These are phyloP conservation scores for Conus ventricosus DNA, from an alignment of 1,140 invertebrate genomes.

Conservation along the genomic window DNA sequence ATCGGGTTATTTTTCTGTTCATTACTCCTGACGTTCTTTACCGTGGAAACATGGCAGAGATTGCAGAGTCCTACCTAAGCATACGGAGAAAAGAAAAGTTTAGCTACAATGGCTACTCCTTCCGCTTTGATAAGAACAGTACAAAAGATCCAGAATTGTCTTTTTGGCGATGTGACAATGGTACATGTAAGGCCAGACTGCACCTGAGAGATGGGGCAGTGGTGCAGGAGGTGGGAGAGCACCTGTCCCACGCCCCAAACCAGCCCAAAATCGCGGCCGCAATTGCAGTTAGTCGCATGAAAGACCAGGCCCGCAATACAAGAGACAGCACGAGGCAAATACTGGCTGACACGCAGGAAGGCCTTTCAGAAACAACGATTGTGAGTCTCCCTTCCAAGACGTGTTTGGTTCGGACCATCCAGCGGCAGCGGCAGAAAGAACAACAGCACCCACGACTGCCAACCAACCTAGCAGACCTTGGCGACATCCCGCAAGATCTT, in stretches of 20 bases:
- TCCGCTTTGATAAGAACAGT: neutral
- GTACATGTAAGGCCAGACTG: neutral
- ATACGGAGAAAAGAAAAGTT: too few relatives aligned
- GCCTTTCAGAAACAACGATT: neutral
- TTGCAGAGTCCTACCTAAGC: neutral
- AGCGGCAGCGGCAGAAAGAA: neutral
- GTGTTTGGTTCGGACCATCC: neutral
- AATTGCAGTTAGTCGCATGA: neutral
- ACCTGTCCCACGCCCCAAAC: neutral
- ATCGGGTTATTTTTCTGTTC: constrained; percentile 1
- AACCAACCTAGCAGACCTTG: neutral
- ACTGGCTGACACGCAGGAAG: neutral
- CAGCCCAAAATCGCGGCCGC: neutral
- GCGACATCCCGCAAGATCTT: neutral
- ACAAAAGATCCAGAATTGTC: neutral
- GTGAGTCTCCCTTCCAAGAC: neutral
- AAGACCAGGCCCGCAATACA: neutral
- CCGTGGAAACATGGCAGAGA: neutral
- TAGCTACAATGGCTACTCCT: neutral
- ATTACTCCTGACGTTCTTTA: neutral
- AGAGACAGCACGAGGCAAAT: neutral
- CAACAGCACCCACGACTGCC: neutral
- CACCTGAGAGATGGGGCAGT: neutral
- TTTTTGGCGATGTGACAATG: too few relatives aligned
- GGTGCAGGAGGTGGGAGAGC: neutral